Percentiles rank a stretch among this genome's conserved stretches.
Conservation (phyloP, 2,888 invertebrate species). For the Taenaris catops region DNA sequence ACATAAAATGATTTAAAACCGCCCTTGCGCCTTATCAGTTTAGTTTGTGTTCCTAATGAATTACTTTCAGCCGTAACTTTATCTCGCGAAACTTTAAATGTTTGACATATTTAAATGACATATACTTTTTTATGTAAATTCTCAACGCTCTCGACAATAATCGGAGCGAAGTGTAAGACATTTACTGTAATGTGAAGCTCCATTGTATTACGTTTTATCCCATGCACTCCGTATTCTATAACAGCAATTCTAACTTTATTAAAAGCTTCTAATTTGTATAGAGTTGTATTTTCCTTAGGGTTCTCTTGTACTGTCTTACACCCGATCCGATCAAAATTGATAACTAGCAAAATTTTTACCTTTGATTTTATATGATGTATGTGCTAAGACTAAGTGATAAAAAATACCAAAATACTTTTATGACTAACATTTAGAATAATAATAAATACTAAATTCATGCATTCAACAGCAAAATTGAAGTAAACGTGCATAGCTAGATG, state of each 20-base stretch:
- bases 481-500: constrained; percentile 77
- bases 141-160: constrained; percentile 78
- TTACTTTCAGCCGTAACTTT: constrained; percentile 22
- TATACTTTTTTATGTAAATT: constrained; percentile 57
- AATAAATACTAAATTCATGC: constrained; percentile 66
- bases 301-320: constrained; percentile 54
- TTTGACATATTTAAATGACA: constrained; percentile 10
- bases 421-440: constrained; percentile 67
- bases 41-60: constrained; percentile 51
- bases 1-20: constrained; percentile 46
- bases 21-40: constrained; percentile 35
- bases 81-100: constrained; percentile 25
- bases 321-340: constrained; percentile 57
- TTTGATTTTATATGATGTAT: constrained; percentile 66
- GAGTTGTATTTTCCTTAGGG: constrained; percentile 4
- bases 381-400: constrained; percentile 73
- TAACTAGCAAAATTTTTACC: constrained; percentile 51
- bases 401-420: constrained; percentile 38
- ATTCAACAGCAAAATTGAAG: constrained; percentile 72
- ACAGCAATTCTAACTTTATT: constrained; percentile 43
- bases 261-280: constrained; percentile 43
- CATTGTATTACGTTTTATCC: constrained; percentile 11
- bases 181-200: constrained; percentile 27
- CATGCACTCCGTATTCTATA: constrained; percentile 46
- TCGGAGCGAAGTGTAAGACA: constrained; percentile 73